Evolutionary conservation across 2,888 invertebrate genomes (phyloP).

Genomic region (Lochmaea capreae): DNA sequence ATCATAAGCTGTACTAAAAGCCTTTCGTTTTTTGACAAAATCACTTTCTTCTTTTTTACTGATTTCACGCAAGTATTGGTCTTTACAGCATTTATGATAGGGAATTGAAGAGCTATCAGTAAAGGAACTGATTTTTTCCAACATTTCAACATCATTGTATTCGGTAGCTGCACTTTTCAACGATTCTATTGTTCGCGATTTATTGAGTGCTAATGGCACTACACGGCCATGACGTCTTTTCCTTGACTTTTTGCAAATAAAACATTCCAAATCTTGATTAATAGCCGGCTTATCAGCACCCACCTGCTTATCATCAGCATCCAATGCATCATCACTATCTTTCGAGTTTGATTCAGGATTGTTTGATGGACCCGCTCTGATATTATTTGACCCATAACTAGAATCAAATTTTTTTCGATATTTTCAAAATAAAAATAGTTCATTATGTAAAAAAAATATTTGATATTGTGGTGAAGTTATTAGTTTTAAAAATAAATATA

Average conservation of each 20-base stretch:
- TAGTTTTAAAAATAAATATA: too few relatives aligned
- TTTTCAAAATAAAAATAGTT: too few relatives aligned
- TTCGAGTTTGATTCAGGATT: neutral
- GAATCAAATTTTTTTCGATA: too few relatives aligned
- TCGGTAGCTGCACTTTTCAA: constrained; percentile 12
- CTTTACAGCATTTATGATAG: constrained; percentile 6
- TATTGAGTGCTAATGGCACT: constrained; percentile 1
- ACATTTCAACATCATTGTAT: constrained; percentile 4
- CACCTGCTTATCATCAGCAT: neutral
- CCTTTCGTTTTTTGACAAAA: constrained; percentile 4
- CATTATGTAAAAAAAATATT: too few relatives aligned
- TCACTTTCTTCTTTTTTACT: constrained; percentile 7
- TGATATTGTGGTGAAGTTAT: too few relatives aligned
- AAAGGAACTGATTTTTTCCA: constrained; percentile 14
- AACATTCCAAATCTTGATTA: neutral
- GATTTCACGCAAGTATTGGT: constrained; percentile 1
- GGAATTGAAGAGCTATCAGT: neutral
- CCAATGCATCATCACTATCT: neutral
- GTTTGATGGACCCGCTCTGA: neutral
- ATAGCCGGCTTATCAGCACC: neutral
- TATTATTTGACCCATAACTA: too few relatives aligned
- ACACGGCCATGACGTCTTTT: constrained; percentile 3
- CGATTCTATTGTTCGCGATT: neutral
- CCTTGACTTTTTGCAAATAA: neutral
- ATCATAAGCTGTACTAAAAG: constrained; percentile 4